phyloP scores from a whole-genome alignment of 2,797 vertebrate genomes.

The Takifugu ocellatus region DNA sequence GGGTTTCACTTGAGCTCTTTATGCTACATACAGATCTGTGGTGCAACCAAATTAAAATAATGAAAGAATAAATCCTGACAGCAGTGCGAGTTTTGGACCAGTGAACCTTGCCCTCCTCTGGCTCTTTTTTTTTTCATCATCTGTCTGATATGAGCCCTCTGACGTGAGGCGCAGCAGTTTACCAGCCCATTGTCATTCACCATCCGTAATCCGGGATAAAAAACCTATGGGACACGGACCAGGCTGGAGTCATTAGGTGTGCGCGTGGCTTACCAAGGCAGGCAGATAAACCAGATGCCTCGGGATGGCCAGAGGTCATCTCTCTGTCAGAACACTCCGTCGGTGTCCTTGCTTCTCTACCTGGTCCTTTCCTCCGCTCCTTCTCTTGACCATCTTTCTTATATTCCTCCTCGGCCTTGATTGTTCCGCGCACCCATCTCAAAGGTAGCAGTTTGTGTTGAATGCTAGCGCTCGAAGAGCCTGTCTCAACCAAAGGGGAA shows the following conservation, averaged over 20 bases:
- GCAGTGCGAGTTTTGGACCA: slow-evolving; percentile 26
- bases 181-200: slow-evolving; percentile 72
- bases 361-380: slow-evolving; percentile 30
- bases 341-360: slow-evolving; percentile 72
- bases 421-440: slow-evolving; percentile 68
- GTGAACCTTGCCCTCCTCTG: slow-evolving; percentile 39
- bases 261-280: slow-evolving; percentile 74
- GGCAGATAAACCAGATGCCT: slow-evolving; percentile 79
- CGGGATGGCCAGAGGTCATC: slow-evolving; percentile 80
- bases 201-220: slow-evolving; percentile 67
- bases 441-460: slow-evolving; percentile 58
- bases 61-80: neutral
- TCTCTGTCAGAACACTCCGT: slow-evolving; percentile 72
- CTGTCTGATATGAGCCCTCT: slow-evolving; percentile 50
- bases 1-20: slow-evolving; percentile 30
- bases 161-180: slow-evolving; percentile 53
- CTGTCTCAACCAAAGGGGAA: slow-evolving; percentile 67
- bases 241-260: slow-evolving; percentile 74
- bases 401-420: slow-evolving; percentile 46
- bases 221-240: slow-evolving; percentile 67
- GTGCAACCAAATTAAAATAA: slow-evolving; percentile 4
- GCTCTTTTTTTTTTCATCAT: slow-evolving; percentile 34
- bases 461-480: slow-evolving; percentile 68
- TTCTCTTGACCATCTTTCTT: slow-evolving; percentile 30
- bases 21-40: slow-evolving; percentile 33